These are phyloP conservation scores for Hydroisotoma schaefferi DNA, from an alignment of 2,888 invertebrate species.

Conservation along the genomic window DNA sequence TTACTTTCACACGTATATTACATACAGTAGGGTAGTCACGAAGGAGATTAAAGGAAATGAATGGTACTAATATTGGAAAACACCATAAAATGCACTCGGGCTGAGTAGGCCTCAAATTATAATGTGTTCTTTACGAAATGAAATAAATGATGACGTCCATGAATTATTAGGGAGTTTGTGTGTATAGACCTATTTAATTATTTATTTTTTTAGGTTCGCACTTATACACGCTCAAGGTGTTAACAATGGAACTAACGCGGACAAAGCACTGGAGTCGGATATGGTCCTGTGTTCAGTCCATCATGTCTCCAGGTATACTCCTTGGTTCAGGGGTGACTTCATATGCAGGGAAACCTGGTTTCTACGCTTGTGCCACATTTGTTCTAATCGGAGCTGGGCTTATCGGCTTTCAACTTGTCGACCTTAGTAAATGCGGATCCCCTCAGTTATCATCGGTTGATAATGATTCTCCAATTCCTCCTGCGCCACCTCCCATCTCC, in stretches of 20 bases:
- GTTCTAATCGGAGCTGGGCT: constrained; percentile 46
- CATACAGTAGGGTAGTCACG: too few species aligned
- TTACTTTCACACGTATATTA: too few species aligned
- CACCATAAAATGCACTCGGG: too few species aligned
- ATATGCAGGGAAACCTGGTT: constrained; percentile 44
- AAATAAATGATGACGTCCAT: too few species aligned
- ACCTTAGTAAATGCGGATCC: constrained; percentile 45
- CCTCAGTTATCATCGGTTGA: constrained; percentile 44
- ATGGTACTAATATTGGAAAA: too few species aligned
- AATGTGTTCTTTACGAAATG: not conserved
- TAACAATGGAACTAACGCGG: constrained; percentile 45
- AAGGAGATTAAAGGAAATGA: too few species aligned
- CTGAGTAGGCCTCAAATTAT: not conserved
- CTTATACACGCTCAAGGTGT: constrained; percentile 45
- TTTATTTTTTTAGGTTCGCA: constrained; percentile 40
- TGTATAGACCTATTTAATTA: not conserved
- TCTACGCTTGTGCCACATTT: constrained; percentile 47
- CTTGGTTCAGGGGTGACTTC: constrained; percentile 41
- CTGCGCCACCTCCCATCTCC: constrained; percentile 42
- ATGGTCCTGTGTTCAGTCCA: constrained; percentile 37
- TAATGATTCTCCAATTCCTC: constrained; percentile 42
- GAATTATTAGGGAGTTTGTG: not conserved
- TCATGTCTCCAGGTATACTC: constrained; percentile 45
- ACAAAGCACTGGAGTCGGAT: constrained; percentile 40
- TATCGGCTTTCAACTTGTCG: constrained; percentile 44